Conservation (phyloP, 1,140 invertebrate species). For the Bursaphelenchus mucronatus region DNA sequence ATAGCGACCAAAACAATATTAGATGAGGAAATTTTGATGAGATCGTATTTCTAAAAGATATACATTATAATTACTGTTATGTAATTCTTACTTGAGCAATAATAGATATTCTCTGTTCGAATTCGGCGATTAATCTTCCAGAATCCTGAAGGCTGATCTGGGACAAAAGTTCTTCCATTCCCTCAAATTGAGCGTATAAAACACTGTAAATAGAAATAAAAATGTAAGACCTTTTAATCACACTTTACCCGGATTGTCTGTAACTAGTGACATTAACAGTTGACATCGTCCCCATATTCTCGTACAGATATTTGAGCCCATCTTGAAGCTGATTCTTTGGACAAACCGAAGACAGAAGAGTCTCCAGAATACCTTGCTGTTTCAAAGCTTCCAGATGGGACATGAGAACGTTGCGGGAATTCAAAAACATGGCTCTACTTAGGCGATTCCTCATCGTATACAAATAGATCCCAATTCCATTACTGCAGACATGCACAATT, state of each 20-base stretch:
- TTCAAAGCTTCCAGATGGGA: conserved; percentile 40
- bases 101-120: conserved; percentile 40
- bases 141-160: conserved; percentile 55
- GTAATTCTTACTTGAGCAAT: conserved; percentile 35
- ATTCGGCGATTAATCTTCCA: conserved; percentile 53
- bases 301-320: conserved; percentile 36
- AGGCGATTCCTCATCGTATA: conserved; percentile 41
- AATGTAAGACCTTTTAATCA: neutral
- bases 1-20: conserved; percentile 44
- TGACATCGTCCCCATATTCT: conserved; percentile 38
- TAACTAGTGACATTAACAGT: conserved; percentile 54
- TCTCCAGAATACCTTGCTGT: conserved; percentile 3
- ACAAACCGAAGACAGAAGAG: conserved; percentile 19
- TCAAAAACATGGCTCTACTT: conserved; percentile 51
- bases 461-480: conserved; percentile 57
- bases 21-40: conserved; percentile 47
- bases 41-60: conserved; percentile 30
- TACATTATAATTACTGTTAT: conserved; percentile 8
- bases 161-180: conserved; percentile 46
- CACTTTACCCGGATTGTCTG: conserved; percentile 31
- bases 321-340: conserved; percentile 18
- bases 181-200: conserved; percentile 48
- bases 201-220: conserved; percentile 48
- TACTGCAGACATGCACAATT: conserved; percentile 53
- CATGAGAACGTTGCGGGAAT: conserved; percentile 52